Base-by-base conservation (phyloP, 2,888 invertebrate species). In the Deilephila elpenor region DNA sequence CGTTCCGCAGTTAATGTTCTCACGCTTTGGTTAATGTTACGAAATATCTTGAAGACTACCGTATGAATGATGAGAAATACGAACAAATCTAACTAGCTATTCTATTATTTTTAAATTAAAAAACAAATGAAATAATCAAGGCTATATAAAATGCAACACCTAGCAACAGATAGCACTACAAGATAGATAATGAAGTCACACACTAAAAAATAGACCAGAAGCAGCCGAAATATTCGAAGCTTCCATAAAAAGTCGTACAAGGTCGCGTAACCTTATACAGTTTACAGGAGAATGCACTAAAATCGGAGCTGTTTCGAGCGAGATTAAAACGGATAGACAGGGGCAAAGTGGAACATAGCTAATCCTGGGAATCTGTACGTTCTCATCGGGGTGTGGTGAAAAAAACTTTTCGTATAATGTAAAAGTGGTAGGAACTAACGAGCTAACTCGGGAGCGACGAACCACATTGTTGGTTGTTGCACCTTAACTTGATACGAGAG, bases 361-460 rank as follows among this genome's bases (percentile, higher is more conserved):
- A 59, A 67, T 67, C 72, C 72, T 73, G 72, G 64, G 72, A 73
- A 73, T 59, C 29, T 17, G 25, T 29, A 19, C 32, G 56, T 72
- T 72, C 53, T 20, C 61, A 72, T 53, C 61, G 62, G 51, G 32
- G 72, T 44, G 37, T 34, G n/a, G 37, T 37, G 34, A 67, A 73
- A 72, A 71, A 71, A 44, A n/a, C 37, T 44, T 25, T 67, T 73
- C 37, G 64, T 64, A 72, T 72, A 73, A 73, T 73, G 64, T 72
- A 56, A 72, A 72, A 72, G 72, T 72, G 53, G 61, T 44, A 72
- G 34, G 56, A 34, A 64, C 34, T 59, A 73, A 73, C 67, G 67
- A 73, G 59, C 72, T 53, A 51, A n/a, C 56, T 59, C 20, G 56
- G 25, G 72, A 73, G 44, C 67, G 51, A 67, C 51, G 67, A 67